Base-by-base conservation (phyloP, 2,113 vertebrate species). In the Cavia aperea region DNA sequence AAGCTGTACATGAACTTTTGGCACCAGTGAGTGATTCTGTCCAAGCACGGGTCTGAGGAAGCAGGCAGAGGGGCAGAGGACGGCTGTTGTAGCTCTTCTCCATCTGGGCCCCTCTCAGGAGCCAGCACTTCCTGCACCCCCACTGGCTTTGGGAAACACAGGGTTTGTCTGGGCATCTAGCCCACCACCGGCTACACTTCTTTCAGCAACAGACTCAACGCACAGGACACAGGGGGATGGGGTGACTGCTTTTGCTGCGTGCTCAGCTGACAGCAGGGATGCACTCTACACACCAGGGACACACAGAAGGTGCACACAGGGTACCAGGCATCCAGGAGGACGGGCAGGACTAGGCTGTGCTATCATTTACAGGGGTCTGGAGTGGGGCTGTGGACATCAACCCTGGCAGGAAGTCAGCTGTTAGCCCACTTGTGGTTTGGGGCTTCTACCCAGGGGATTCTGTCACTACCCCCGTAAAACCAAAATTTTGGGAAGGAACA, bases 1-100 rank as follows among this genome's bases (percentile, higher is more conserved):
- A 97, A 97, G 97, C 97, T 96, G 96, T 95, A 97, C 95, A 93
- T 93, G 94, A 96, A 97, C 97, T 97, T 94, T 98, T 98, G 98
- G 98, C 98, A 98, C 98, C 97, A 95, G 95, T 97, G 96, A 96
- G 96, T 85, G 96, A 95, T 82, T 93, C 95, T 88, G 91, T 95
- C 95, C 93, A 96, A 97, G 95, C 86, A 54, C 73, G 81, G 73
- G 66, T 91, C 92, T 86, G 90, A 79, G 51, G 77, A 56, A 56
- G 33, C 31, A 36, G 51, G 51, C 92, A 88, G 95, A 56, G 12
- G n/a, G 12, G 49, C 7, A 23, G 54, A 15, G n/a, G 65, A 13
- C 56, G 88, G 84, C 39, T 39, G 70, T 66, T 77, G 65, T 6
- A 33, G 46, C 66, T 26, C 68, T 46, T 19, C 65, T 21, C 19